phyloP scores from a whole-genome alignment of 2,888 invertebrate genomes.

The Coremacera marginata region DNA sequence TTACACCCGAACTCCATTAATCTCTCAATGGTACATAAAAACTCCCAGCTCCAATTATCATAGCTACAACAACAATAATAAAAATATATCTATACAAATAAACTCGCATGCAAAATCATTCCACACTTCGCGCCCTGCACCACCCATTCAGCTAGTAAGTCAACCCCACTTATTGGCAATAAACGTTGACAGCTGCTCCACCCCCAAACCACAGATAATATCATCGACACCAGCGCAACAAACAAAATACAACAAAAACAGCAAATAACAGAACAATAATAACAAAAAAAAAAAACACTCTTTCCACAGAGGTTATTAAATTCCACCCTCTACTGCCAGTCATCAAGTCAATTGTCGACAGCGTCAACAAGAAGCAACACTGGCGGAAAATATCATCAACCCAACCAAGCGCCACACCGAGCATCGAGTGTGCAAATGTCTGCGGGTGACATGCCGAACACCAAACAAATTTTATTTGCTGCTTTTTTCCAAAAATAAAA shows the following conservation, averaged over 20 bases:
- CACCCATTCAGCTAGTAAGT: constrained; percentile 36
- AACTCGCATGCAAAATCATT: constrained; percentile 60
- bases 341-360: neutral
- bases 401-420: neutral
- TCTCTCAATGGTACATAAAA: neutral
- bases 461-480: constrained; percentile 68
- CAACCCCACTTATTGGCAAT: constrained; percentile 64
- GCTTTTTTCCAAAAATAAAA: constrained; percentile 15
- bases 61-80: neutral
- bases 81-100: neutral
- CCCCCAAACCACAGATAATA: constrained; percentile 27
- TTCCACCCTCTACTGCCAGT: constrained; percentile 1
- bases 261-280: constrained; percentile 49
- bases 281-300: constrained; percentile 53
- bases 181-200: constrained; percentile 52
- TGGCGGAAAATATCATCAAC: constrained; percentile 15
- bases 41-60: neutral
- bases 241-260: constrained; percentile 29
- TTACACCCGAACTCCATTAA: neutral
- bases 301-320: neutral
- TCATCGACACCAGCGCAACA: constrained; percentile 44
- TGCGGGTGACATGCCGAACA: constrained; percentile 69
- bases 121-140: constrained; percentile 31
- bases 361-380: constrained; percentile 28
- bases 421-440: constrained; percentile 57